These are phyloP conservation scores for Gobio occitaniae DNA, from an alignment of 2,797 vertebrate genomes.

Conservation along the genomic window DNA sequence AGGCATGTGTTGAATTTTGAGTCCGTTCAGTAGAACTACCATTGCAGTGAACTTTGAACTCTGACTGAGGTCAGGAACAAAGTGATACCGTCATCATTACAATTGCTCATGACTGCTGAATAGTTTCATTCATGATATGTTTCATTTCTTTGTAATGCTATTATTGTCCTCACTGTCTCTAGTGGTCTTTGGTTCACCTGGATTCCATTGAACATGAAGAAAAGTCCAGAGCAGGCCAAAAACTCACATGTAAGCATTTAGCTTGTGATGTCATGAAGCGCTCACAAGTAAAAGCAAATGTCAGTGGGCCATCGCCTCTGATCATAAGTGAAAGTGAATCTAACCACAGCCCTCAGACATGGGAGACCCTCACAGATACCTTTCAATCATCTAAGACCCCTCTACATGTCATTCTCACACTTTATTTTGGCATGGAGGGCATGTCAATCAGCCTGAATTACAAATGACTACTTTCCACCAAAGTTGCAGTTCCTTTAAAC, in stretches of 20 bases:
- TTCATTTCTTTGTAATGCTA: constrained; percentile 68
- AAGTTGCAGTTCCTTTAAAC: not conserved
- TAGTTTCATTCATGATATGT: constrained; percentile 66
- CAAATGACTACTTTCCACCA: constrained; percentile 7
- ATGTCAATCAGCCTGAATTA: constrained; percentile 37
- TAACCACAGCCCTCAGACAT: constrained; percentile 27
- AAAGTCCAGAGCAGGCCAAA: constrained; percentile 25
- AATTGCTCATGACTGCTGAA: constrained; percentile 73
- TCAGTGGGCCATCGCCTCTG: constrained; percentile 42
- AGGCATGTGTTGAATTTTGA: constrained; percentile 78
- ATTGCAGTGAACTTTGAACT: constrained; percentile 74
- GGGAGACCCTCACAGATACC: constrained; percentile 32
- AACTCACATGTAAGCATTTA: constrained; percentile 54
- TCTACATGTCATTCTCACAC: constrained; percentile 13
- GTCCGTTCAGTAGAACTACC: constrained; percentile 68
- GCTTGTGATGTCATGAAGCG: constrained; percentile 49
- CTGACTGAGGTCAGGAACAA: constrained; percentile 73
- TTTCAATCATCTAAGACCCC: constrained; percentile 14
- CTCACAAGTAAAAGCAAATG: constrained; percentile 47
- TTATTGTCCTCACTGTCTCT: constrained; percentile 69
- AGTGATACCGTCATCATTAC: constrained; percentile 73
- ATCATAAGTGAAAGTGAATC: constrained; percentile 45
- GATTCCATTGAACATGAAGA: constrained; percentile 71
- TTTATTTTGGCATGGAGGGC: not conserved
- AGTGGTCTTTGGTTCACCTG: constrained; percentile 68